Conservation (phyloP, 2,113 vertebrate species). For the Atractosteus spatula region DNA sequence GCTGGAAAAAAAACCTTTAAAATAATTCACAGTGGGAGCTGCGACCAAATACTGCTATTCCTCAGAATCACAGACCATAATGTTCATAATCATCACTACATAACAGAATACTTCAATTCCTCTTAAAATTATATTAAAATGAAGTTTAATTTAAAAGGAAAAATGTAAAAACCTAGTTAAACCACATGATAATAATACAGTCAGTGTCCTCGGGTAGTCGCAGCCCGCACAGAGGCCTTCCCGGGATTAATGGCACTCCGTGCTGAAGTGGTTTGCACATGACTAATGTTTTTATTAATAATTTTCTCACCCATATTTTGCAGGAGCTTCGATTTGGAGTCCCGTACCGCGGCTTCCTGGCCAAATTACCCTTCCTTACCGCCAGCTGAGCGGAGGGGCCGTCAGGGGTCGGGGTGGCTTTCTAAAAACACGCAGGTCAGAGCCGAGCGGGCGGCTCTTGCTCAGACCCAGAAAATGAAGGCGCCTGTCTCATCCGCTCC, state of each 20-base stretch:
- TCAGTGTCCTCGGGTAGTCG: no score
- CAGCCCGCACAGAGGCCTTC: conserved; percentile 41
- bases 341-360: conserved; percentile 37
- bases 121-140: no score
- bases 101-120: no score
- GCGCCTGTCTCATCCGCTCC: conserved; percentile 37
- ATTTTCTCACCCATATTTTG: conserved; percentile 67
- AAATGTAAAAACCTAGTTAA: no score
- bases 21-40: no score
- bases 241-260: conserved; percentile 33
- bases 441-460: conserved; percentile 54
- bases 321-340: conserved; percentile 43
- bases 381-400: conserved; percentile 26
- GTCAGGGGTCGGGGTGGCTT: conserved; percentile 27
- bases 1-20: no score
- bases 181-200: no score
- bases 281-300: conserved; percentile 27
- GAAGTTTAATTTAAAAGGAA: no score
- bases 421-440: conserved; percentile 36
- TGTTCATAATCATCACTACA: no score
- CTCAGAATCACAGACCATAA: no score
- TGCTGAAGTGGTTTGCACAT: conserved; percentile 42
- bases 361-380: conserved; percentile 25
- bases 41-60: no score
- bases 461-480: conserved; percentile 63